Evolutionary conservation across 37 sponge, comb jelly and placozoan species (phyloP).

Genomic region (Axinella damicornis): DNA sequence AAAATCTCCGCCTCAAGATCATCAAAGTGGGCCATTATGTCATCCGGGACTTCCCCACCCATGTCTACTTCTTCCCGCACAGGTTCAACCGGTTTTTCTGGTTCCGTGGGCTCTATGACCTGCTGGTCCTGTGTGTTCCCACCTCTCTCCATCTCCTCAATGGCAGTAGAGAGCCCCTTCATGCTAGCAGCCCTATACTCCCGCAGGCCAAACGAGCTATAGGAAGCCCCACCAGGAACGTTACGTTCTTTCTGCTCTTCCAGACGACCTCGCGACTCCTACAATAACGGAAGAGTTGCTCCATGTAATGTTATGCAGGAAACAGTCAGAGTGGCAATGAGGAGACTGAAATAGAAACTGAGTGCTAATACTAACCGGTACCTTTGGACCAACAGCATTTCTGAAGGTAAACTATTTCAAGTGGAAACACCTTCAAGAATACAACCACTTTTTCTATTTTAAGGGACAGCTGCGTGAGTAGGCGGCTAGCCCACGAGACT

Average conservation of each 20-base stretch:
- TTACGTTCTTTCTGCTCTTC: constrained; percentile 10
- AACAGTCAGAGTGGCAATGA: not conserved
- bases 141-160: constrained; percentile 26
- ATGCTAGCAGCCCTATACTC: constrained; percentile 7
- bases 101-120: not conserved
- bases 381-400: constrained; percentile 19
- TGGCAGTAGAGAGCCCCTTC: constrained; percentile 35
- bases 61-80: not conserved
- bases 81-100: not conserved
- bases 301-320: too few relatives aligned
- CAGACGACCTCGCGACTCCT: constrained; percentile 18
- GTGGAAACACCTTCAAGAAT: too few relatives aligned
- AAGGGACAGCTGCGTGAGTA: too few relatives aligned
- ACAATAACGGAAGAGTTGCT: not conserved
- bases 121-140: not conserved
- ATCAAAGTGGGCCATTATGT: constrained; percentile 37
- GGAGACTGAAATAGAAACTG: not conserved
- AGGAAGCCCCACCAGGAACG: not conserved
- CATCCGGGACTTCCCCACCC: not conserved
- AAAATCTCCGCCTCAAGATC: constrained; percentile 44
- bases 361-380: too few relatives aligned
- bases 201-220: constrained; percentile 17
- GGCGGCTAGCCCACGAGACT: too few relatives aligned
- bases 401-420: too few relatives aligned
- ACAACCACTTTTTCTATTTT: too few relatives aligned